Evolutionary conservation across 2,888 invertebrate genomes (phyloP), one percentile per base, ranked within the genome.

Genomic region (Aphidius colemani): DNA sequence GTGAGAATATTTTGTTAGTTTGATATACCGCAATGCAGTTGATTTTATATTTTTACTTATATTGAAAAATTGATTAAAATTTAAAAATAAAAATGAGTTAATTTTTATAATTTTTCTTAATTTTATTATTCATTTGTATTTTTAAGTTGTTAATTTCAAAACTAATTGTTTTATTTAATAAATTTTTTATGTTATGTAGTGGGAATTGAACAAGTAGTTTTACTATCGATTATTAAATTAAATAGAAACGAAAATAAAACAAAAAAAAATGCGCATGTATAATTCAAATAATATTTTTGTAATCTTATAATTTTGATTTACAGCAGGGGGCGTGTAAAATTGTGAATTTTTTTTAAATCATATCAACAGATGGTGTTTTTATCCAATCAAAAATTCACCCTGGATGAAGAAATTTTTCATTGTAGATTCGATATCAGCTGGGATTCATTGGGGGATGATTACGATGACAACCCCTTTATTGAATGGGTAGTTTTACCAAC

Each of bases 171-270:
- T 18, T 18, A 18, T 18, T 18, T 18, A 1, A 18, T 18, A 18
- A 18, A 18, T 18, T 18, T n/a, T n/a, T n/a, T n/a, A n/a, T n/a
- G n/a, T n/a, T n/a, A n/a, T n/a, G n/a, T n/a, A n/a, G 67, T 61
- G 68, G 69, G 72, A 75, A 71, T 30, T 69, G 71, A 72, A 71
- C 72, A 72, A 73, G 72, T 69, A 75, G 74, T 79, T 79, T 79
- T 78, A 78, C 79, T 79, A 79, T 79, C 78, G 79, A 79, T 79
- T 78, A 77, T 75, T 74, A 77, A 77, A 79, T 78, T 78, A 2
- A 18, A 18, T n/a, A n/a, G n/a, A n/a, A n/a, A n/a, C n/a, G n/a
- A n/a, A n/a, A n/a, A n/a, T n/a, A 18, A 79, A 79, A 79, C 79
- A 79, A 30, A 30, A 30, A 79, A 79, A 79, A 79, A 79, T 78